Evolutionary conservation across 1,140 invertebrate genomes (phyloP).

Genomic region (Lepidotrigona ventralis): DNA sequence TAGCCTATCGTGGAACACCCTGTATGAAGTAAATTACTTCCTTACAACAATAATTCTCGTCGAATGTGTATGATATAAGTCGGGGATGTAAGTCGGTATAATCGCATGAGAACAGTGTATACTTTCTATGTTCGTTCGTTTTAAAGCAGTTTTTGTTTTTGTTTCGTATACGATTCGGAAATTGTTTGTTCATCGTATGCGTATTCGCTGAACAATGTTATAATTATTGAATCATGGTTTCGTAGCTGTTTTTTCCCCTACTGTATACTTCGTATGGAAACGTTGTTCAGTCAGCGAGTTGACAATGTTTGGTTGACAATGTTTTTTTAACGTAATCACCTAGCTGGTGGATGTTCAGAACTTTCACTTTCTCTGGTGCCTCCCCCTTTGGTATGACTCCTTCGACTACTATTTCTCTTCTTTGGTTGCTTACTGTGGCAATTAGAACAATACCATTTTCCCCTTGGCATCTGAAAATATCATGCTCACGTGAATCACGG

Average conservation of each 20-base stretch:
- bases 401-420: constrained; percentile 83
- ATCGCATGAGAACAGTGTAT: constrained; percentile 61
- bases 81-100: constrained; percentile 54
- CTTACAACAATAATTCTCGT: constrained; percentile 54
- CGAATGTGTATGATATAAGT: constrained; percentile 51
- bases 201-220: constrained; percentile 59
- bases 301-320: constrained; percentile 68
- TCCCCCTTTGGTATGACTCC: constrained; percentile 78
- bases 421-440: constrained; percentile 90
- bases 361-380: constrained; percentile 80
- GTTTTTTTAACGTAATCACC: constrained; percentile 80
- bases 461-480: constrained; percentile 84
- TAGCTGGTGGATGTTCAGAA: constrained; percentile 82
- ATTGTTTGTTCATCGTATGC: constrained; percentile 61
- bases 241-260: constrained; percentile 38
- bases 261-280: constrained; percentile 63
- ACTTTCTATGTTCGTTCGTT: constrained; percentile 51
- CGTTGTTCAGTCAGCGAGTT: constrained; percentile 71
- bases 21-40: constrained; percentile 60
- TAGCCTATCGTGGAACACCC: constrained; percentile 66
- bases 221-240: constrained; percentile 46
- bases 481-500: background rate
- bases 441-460: constrained; percentile 92
- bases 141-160: constrained; percentile 40
- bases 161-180: constrained; percentile 62